Conservation (phyloP, 2,113 vertebrate genomes). For the Nycticorax nycticorax region DNA sequence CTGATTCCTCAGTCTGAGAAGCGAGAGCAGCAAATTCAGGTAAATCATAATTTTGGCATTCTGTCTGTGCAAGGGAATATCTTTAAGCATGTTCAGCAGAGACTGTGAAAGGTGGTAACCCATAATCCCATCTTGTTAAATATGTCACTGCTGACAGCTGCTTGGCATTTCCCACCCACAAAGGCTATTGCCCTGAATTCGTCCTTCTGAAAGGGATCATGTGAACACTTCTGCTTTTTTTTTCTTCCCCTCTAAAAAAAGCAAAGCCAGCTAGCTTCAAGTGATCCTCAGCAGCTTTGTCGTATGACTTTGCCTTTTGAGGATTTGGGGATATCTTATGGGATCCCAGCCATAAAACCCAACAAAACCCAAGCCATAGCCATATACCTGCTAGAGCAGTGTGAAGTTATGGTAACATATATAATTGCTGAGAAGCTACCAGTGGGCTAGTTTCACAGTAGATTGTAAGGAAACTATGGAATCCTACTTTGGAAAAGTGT, state of each 20-base stretch:
- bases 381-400: background rate
- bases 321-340: background rate
- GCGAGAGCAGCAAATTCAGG: constrained; percentile 87
- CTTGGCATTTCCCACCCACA: background rate
- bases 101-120: background rate
- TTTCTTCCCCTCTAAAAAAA: background rate
- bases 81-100: background rate
- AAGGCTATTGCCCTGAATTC: background rate
- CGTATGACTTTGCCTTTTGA: background rate
- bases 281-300: background rate
- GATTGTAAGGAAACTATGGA: background rate
- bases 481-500: background rate
- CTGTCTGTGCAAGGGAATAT: background rate
- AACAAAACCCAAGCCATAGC: background rate
- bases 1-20: constrained; percentile 86
- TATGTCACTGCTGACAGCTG: background rate
- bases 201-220: background rate
- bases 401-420: background rate
- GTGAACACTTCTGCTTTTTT: background rate
- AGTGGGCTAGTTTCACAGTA: background rate
- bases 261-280: background rate
- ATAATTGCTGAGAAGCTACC: background rate
- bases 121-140: background rate
- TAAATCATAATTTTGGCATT: constrained; percentile 23
- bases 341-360: background rate